Evolutionary conservation across 2,113 vertebrate genomes (phyloP).

Genomic region (Indri indri): DNA sequence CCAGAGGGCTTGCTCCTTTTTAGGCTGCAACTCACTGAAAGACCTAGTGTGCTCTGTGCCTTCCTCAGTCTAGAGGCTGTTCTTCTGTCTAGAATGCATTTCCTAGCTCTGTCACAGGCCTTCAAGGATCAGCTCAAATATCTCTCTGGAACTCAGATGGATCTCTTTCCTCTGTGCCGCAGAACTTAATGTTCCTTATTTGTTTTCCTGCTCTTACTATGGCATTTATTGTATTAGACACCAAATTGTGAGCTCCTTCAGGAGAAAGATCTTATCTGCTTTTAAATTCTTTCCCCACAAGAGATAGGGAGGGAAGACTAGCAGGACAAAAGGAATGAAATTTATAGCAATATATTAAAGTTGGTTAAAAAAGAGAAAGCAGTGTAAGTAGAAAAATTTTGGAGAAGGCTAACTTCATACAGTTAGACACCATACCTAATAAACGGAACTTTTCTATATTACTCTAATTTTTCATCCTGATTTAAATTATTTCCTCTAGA

Average conservation of each 20-base stretch:
- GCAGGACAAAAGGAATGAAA: not conserved
- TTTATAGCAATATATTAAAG: not conserved
- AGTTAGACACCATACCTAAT: not conserved
- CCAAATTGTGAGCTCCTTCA: not conserved
- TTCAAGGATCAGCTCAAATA: not conserved
- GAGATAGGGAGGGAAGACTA: not conserved
- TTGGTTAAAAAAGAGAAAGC: slow-evolving; percentile 8
- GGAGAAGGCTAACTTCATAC: not conserved
- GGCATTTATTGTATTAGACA: not conserved
- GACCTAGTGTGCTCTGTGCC: not conserved
- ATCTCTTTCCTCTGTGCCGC: not conserved
- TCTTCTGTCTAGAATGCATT: not conserved
- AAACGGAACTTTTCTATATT: not conserved
- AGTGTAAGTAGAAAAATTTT: slow-evolving; percentile 12
- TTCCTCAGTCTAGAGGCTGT: not conserved
- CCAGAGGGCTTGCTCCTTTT: not conserved
- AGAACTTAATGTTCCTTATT: slow-evolving; percentile 22
- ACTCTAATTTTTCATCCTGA: not conserved
- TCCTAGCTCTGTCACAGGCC: not conserved
- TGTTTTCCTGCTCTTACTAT: slow-evolving; percentile 33
- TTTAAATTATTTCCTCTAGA: slow-evolving; percentile 27
- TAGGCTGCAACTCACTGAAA: not conserved
- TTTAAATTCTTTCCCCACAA: not conserved
- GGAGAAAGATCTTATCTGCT: not conserved
- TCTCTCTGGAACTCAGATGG: not conserved